A percentile compares a stretch with the other conserved stretches of the same genome.
phyloP scores from a whole-genome alignment of 2,797 vertebrate genomes.

The Chrosomus eos region DNA sequence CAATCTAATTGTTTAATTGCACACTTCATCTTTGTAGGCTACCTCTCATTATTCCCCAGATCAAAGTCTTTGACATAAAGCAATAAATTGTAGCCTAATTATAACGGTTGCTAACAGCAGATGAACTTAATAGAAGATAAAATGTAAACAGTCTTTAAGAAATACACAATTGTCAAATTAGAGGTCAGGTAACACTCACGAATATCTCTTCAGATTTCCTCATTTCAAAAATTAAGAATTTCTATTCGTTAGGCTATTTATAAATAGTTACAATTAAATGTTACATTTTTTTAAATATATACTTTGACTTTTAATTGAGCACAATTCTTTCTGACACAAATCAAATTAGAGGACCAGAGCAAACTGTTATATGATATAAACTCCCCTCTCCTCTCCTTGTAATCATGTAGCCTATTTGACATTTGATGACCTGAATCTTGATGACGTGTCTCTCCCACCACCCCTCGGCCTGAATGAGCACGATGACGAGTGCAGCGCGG shows the following conservation, averaged over 20 bases:
- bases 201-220: not conserved
- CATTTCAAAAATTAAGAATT: not conserved
- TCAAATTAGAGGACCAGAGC: not conserved
- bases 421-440: not conserved
- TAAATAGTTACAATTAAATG: not conserved
- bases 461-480: not conserved
- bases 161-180: not conserved
- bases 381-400: not conserved
- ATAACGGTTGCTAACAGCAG: not conserved
- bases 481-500: not conserved
- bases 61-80: not conserved
- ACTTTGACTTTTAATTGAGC: not conserved
- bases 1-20: not conserved
- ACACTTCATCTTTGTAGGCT: not conserved
- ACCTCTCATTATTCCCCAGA: not conserved
- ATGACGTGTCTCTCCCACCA: conserved; percentile 15
- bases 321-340: not conserved
- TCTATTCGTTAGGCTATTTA: not conserved
- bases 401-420: not conserved
- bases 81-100: not conserved
- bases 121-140: not conserved
- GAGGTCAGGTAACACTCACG: not conserved
- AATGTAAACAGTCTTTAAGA: not conserved
- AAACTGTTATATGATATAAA: not conserved
- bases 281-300: not conserved